Evolutionary conservation across 2,113 vertebrate species (phyloP).

Genomic region (Oncorhynchus masou): DNA sequence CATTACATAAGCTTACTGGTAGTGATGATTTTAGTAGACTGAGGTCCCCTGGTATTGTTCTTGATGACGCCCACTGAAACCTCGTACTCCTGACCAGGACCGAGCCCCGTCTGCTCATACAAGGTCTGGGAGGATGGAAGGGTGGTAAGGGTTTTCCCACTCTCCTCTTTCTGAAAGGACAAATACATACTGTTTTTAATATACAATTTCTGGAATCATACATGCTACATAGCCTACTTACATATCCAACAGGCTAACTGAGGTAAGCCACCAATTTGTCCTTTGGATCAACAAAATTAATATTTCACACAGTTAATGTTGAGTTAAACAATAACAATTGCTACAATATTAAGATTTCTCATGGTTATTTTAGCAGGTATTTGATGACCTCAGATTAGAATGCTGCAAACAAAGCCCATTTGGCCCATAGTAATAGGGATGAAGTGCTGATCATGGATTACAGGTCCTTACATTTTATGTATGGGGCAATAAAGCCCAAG

Average conservation of each 20-base stretch:
- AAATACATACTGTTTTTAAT: background rate
- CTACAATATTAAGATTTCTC: constrained; percentile 53
- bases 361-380: background rate
- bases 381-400: background rate
- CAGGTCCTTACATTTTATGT: background rate
- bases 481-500: background rate
- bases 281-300: no score
- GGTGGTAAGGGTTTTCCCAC: constrained; percentile 81
- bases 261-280: no score
- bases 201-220: background rate
- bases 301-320: background rate
- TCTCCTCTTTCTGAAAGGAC: constrained; percentile 87
- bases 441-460: background rate
- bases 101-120: constrained; percentile 85
- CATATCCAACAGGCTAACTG: constrained; percentile 25
- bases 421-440: constrained; percentile 35
- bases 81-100: constrained; percentile 90
- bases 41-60: constrained; percentile 86
- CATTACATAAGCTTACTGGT: constrained; percentile 80
- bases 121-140: constrained; percentile 79
- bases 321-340: background rate
- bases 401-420: background rate
- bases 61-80: constrained; percentile 87
- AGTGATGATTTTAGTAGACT: constrained; percentile 75
- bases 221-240: background rate